Evolutionary conservation across 1,140 invertebrate species (phyloP).

Genomic region (Drosophila aff.): DNA sequence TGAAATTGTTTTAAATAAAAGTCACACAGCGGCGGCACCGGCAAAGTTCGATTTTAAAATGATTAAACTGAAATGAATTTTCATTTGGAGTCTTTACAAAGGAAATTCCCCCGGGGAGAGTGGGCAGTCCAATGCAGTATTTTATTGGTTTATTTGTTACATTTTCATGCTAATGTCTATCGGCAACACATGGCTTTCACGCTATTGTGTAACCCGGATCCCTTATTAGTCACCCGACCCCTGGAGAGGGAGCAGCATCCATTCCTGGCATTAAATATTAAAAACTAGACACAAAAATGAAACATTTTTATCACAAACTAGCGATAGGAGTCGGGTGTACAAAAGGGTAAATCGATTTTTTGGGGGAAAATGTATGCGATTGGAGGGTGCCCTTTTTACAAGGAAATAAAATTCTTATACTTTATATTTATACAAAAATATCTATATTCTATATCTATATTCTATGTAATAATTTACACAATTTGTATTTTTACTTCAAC

Average conservation of each 20-base stretch:
- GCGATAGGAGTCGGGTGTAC: constrained; percentile 41
- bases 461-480: no score
- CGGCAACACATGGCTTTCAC: constrained; percentile 67
- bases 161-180: constrained; percentile 81
- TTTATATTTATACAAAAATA: neutral
- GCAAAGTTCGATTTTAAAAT: constrained; percentile 76
- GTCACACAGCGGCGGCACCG: constrained; percentile 42
- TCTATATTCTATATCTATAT: neutral
- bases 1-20: constrained; percentile 80
- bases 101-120: neutral
- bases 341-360: neutral
- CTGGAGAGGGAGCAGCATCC: constrained; percentile 30
- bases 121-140: neutral
- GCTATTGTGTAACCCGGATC: constrained; percentile 41
- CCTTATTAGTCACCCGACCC: constrained; percentile 28
- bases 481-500: neutral
- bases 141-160: constrained; percentile 65
- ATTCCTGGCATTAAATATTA: constrained; percentile 77
- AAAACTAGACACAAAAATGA: constrained; percentile 79
- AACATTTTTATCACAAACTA: constrained; percentile 78
- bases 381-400: neutral
- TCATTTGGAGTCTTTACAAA: constrained; percentile 41
- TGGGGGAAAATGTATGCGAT: constrained; percentile 1
- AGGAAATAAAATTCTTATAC: neutral
- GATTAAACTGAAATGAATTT: constrained; percentile 81